These are phyloP conservation scores for Eumeta japonica DNA, from an alignment of 1,140 invertebrate genomes.

Conservation along the genomic window DNA sequence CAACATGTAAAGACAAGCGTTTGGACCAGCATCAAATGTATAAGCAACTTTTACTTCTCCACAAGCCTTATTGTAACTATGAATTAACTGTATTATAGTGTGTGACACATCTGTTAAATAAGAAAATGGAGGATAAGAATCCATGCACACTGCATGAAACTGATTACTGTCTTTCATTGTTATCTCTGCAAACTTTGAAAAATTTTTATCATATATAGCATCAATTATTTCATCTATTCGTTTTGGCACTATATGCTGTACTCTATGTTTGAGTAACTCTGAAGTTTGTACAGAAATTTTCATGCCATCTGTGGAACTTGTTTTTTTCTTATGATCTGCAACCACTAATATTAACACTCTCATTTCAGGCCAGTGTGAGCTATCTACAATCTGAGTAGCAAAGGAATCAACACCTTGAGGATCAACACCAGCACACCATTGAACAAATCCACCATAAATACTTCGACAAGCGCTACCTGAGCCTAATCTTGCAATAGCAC, in stretches of 20 bases:
- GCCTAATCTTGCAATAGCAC: constrained; percentile 79
- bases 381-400: constrained; percentile 71
- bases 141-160: constrained; percentile 91
- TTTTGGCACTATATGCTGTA: constrained; percentile 70
- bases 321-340: constrained; percentile 82
- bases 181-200: constrained; percentile 84
- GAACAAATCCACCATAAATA: constrained; percentile 87
- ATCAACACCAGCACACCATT: constrained; percentile 77
- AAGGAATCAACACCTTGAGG: constrained; percentile 80
- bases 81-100: constrained; percentile 76
- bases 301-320: constrained; percentile 92
- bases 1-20: constrained; percentile 88
- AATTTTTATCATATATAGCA: constrained; percentile 82
- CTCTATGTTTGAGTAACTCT: constrained; percentile 75
- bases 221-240: constrained; percentile 68
- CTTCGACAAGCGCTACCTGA: constrained; percentile 97
- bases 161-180: constrained; percentile 99
- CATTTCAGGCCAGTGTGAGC: constrained; percentile 88
- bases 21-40: constrained; percentile 97
- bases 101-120: constrained; percentile 91
- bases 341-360: constrained; percentile 88
- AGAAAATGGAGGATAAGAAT: constrained; percentile 90
- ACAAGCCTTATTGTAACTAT: constrained; percentile 74
- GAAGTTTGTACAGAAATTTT: constrained; percentile 79
- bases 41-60: constrained; percentile 77